Conservation (phyloP, 2,113 vertebrate genomes). For the Chaetorhynchus papuensis region DNA sequence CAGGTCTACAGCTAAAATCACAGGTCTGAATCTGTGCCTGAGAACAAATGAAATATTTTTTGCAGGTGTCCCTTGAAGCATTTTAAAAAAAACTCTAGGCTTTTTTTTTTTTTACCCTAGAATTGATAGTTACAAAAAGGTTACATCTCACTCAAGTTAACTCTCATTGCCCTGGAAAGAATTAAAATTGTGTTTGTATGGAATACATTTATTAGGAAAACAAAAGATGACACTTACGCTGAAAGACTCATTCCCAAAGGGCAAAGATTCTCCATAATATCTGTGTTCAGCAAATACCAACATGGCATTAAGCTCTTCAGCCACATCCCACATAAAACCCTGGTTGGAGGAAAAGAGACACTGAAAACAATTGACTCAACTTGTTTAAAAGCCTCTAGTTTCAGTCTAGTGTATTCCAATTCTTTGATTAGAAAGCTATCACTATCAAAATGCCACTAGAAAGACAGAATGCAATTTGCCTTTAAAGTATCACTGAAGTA, state of each 20-base stretch:
- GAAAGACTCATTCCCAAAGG: slow-evolving; percentile 87
- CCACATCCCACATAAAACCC: slow-evolving; percentile 97
- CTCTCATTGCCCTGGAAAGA: background rate
- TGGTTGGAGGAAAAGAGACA: slow-evolving; percentile 23
- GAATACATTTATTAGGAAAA: background rate
- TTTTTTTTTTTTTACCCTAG: background rate
- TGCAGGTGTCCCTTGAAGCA: background rate
- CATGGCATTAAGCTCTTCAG: slow-evolving; percentile 88
- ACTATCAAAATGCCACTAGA: background rate
- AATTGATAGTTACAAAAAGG: background rate
- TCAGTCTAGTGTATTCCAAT: background rate
- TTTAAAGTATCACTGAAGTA: background rate
- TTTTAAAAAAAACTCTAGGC: background rate
- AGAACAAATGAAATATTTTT: background rate
- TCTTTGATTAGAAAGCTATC: background rate
- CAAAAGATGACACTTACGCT: slow-evolving; percentile 70
- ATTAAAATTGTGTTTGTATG: background rate
- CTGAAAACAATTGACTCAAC: background rate
- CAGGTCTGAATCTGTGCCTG: background rate
- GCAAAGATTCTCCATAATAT: slow-evolving; percentile 94
- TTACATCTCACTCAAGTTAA: background rate
- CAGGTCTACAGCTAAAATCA: background rate
- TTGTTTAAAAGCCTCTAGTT: background rate
- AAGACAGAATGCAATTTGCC: background rate
- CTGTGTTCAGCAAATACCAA: slow-evolving; percentile 95